Conservation (phyloP, 2,888 invertebrate species). For the Drosophila pseudotakahashii region DNA sequence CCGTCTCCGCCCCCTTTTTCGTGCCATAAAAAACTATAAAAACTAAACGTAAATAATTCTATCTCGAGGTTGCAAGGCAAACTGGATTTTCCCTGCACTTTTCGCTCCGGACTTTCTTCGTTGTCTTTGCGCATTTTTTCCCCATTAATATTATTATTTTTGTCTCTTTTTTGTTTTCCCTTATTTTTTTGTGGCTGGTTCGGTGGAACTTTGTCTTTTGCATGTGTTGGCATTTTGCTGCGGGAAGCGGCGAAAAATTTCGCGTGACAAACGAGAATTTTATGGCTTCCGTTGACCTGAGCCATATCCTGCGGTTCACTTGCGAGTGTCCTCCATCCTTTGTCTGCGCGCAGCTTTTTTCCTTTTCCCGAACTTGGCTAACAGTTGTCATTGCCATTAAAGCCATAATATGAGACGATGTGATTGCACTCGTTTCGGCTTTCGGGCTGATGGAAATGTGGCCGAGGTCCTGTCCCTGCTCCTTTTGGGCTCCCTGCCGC, state of each 20-base stretch:
- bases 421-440: conserved; percentile 81
- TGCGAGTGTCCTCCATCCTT: conserved; percentile 51
- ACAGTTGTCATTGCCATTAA: conserved; percentile 80
- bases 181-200: conserved; percentile 25
- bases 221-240: conserved; percentile 76
- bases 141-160: conserved; percentile 70
- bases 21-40: conserved; percentile 80
- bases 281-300: conserved; percentile 85
- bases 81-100: conserved; percentile 49
- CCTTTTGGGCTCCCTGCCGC: conserved; percentile 48
- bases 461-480: conserved; percentile 23
- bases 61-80: conserved; percentile 60
- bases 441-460: conserved; percentile 28
- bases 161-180: conserved; percentile 35
- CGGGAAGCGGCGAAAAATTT: conserved; percentile 69
- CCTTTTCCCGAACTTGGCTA: conserved; percentile 46
- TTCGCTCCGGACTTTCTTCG: conserved; percentile 28
- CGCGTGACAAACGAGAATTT: conserved; percentile 85
- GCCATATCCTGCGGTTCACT: conserved; percentile 81
- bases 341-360: conserved; percentile 39
- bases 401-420: conserved; percentile 78
- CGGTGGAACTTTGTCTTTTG: conserved; percentile 77
- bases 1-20: conserved; percentile 54
- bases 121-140: conserved; percentile 55
- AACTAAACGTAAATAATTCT: conserved; percentile 83